These are phyloP conservation scores for Aplochiton taeniatus DNA, from an alignment of 2,797 vertebrate species.

Conservation along the genomic window DNA sequence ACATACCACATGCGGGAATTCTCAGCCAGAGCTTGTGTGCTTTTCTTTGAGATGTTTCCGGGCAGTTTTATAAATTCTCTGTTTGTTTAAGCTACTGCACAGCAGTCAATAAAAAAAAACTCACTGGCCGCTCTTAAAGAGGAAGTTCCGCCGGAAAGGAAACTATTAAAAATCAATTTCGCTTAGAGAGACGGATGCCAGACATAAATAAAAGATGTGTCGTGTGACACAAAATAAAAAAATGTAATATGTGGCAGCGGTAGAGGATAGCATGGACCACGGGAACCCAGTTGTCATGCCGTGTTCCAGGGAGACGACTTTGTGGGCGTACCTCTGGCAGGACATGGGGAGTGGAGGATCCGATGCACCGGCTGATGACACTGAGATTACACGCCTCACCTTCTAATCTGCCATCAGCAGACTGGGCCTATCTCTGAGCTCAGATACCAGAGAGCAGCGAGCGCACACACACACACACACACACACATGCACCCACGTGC, in stretches of 20 bases:
- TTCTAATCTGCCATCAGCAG: slow-evolving; percentile 71
- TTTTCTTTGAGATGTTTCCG: slow-evolving; percentile 54
- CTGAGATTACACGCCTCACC: slow-evolving; percentile 68
- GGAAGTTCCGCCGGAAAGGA: neutral
- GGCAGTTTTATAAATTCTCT: slow-evolving; percentile 49
- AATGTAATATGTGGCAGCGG: too few species aligned
- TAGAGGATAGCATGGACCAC: too few species aligned
- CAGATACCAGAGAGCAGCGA: slow-evolving; percentile 40
- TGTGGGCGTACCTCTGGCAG: slow-evolving; percentile 68
- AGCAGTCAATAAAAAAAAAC: neutral
- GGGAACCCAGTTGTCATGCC: neutral
- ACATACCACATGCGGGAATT: slow-evolving; percentile 56
- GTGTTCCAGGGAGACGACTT: slow-evolving; percentile 53
- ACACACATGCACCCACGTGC: neutral
- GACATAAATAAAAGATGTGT: too few species aligned
- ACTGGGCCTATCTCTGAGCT: slow-evolving; percentile 58
- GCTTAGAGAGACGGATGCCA: too few species aligned
- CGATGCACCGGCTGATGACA: slow-evolving; percentile 68
- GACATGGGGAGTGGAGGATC: slow-evolving; percentile 60
- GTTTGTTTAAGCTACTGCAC: slow-evolving; percentile 43
- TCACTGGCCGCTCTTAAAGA: neutral
- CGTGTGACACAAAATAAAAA: too few species aligned
- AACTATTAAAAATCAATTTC: too few species aligned
- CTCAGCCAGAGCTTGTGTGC: slow-evolving; percentile 55
- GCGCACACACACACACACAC: neutral